Evolutionary conservation across 2,113 vertebrate genomes (phyloP).

Genomic region (Odocoileus virginianus): DNA sequence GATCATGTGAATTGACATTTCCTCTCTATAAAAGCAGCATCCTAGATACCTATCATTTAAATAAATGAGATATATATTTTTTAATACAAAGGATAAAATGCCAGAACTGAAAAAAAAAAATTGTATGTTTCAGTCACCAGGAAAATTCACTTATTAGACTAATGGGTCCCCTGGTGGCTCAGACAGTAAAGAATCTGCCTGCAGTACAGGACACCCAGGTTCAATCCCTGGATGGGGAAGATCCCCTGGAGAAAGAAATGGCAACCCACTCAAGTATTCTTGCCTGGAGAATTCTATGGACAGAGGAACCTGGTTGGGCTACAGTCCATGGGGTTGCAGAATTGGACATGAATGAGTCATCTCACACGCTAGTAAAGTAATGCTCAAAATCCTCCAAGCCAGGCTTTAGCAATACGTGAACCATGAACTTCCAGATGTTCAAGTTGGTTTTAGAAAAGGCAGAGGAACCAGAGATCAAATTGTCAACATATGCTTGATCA

Average conservation of each 20-base stretch:
- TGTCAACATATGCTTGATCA: neutral
- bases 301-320: neutral
- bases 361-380: neutral
- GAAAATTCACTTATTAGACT: neutral
- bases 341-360: neutral
- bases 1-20: neutral
- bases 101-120: neutral
- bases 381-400: neutral
- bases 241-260: neutral
- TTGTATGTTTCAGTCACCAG: neutral
- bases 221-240: neutral
- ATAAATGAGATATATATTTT: neutral
- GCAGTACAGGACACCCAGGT: accelerated
- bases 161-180: neutral
- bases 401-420: neutral
- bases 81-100: neutral
- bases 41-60: neutral
- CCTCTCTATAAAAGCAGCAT: neutral
- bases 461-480: neutral
- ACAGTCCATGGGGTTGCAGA: neutral
- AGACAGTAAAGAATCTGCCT: neutral
- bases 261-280: neutral
- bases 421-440: accelerated
- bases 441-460: neutral
- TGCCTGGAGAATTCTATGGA: neutral